A percentile compares a stretch with the other conserved stretches of the same genome.
These are phyloP conservation scores for Micromys minutus DNA, from an alignment of 2,113 vertebrate species.

Conservation along the genomic window DNA sequence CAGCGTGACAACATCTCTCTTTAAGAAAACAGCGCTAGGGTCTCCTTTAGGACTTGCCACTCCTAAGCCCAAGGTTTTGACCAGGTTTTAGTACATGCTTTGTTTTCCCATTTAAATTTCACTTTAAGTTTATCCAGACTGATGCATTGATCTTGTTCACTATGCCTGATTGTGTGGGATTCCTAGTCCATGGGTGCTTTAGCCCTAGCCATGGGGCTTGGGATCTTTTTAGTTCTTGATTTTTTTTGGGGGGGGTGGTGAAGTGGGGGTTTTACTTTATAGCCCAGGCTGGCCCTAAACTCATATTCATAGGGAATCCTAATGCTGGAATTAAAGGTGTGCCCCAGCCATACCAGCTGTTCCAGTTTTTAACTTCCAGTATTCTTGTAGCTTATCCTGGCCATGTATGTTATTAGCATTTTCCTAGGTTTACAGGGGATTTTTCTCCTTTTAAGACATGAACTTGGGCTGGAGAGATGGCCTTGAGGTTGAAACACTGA, in stretches of 20 bases:
- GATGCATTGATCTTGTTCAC: not conserved
- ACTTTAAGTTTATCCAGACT: not conserved
- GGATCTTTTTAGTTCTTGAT: not conserved
- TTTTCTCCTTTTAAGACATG: slow-evolving; percentile 22
- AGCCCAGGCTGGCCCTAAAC: not conserved
- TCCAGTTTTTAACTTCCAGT: not conserved
- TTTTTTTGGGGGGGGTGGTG: not conserved
- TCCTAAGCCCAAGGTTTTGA: not conserved
- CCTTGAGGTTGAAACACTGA: no score
- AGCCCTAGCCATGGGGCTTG: not conserved
- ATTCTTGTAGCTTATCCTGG: not conserved
- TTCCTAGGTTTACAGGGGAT: not conserved
- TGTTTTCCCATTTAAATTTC: not conserved
- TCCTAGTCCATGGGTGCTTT: not conserved
- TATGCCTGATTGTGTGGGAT: not conserved
- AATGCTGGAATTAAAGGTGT: not conserved
- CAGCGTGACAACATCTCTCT: not conserved
- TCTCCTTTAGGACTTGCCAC: not conserved
- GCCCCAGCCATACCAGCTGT: not conserved
- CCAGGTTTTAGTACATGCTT: not conserved
- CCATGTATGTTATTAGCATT: not conserved
- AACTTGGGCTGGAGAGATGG: not conserved
- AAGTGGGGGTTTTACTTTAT: not conserved
- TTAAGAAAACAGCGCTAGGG: not conserved
- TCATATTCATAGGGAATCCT: no score